These are phyloP conservation scores for Egretta garzetta DNA, from an alignment of 2,113 vertebrate species.

Conservation along the genomic window DNA sequence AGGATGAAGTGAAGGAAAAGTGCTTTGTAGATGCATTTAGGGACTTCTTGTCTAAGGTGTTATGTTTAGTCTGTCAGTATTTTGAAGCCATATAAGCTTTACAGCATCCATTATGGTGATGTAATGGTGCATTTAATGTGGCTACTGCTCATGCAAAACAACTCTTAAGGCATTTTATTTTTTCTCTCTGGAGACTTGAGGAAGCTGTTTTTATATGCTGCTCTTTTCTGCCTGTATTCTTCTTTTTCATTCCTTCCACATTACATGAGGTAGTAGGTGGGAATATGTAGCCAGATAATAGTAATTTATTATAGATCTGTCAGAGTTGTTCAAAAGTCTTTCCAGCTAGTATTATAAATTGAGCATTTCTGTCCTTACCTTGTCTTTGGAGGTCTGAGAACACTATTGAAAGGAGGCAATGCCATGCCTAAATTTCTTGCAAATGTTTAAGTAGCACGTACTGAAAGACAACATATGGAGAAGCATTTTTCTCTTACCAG, in stretches of 20 bases:
- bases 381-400: background rate
- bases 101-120: no score
- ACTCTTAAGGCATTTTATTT: background rate
- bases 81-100: background rate
- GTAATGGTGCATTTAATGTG: background rate
- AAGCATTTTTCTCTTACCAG: background rate
- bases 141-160: background rate
- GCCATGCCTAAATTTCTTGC: background rate
- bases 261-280: slow-evolving; percentile 12
- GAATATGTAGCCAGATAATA: slow-evolving; percentile 6
- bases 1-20: background rate
- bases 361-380: background rate
- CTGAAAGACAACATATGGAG: background rate
- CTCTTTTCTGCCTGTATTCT: background rate
- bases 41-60: background rate
- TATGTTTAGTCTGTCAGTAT: background rate
- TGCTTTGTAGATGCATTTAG: background rate
- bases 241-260: slow-evolving; percentile 41
- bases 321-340: background rate
- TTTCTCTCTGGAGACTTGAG: background rate
- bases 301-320: slow-evolving; percentile 34
- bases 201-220: background rate
- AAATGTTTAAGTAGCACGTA: background rate
- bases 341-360: background rate
- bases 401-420: background rate